Evolutionary conservation across 2,888 invertebrate species (phyloP).

Genomic region (Crepidodera aurea): DNA sequence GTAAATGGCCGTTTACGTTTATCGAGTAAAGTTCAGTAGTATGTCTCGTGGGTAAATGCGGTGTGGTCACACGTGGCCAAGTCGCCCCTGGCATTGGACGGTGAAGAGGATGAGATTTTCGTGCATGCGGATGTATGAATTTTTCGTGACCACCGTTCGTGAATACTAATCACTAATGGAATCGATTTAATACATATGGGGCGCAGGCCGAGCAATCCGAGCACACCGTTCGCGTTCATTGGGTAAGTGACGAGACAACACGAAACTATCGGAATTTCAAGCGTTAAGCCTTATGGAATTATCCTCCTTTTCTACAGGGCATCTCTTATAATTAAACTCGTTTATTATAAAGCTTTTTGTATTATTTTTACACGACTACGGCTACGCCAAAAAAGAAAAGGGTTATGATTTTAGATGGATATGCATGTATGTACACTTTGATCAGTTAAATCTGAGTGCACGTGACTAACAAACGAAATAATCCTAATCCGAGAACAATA

Average conservation of each 20-base stretch:
- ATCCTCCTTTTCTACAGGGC: not conserved
- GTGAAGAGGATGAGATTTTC: slow-evolving; percentile 4
- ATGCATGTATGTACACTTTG: too few relatives aligned
- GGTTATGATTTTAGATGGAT: too few relatives aligned
- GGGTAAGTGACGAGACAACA: not conserved
- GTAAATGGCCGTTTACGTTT: not conserved
- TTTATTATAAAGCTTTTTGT: too few relatives aligned
- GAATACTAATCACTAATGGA: slow-evolving; percentile 4
- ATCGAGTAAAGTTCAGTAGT: not conserved
- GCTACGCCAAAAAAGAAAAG: too few relatives aligned
- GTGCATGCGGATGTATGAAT: slow-evolving; percentile 4
- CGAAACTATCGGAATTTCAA: not conserved
- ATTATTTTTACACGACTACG: too few relatives aligned
- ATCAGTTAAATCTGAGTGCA: too few relatives aligned
- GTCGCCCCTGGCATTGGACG: not conserved
- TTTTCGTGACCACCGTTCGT: slow-evolving; percentile 11
- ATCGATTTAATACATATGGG: not conserved
- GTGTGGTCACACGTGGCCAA: not conserved
- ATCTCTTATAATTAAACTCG: too few relatives aligned
- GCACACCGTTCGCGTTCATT: too few relatives aligned
- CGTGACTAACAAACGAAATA: too few relatives aligned
- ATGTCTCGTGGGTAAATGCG: not conserved
- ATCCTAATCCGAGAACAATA: too few relatives aligned
- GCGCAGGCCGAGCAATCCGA: not conserved
- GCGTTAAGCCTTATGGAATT: not conserved